Evolutionary conservation across 2,888 invertebrate genomes (phyloP).

Genomic region (Ctenicera cuprea): DNA sequence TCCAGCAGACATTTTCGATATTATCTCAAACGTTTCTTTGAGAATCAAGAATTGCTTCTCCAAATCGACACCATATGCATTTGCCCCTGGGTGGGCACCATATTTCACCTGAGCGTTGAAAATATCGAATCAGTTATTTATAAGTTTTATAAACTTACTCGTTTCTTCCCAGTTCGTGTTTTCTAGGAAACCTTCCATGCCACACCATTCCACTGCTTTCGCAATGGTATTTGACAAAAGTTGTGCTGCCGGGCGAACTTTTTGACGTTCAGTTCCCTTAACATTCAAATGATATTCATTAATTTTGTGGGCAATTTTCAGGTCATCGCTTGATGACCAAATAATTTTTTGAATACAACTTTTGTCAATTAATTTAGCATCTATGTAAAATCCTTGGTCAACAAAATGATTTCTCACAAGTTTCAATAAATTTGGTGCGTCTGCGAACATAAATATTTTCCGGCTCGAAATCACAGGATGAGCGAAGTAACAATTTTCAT

Average conservation of each 20-base stretch:
- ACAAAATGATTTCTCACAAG: constrained; percentile 56
- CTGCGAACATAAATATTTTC: constrained; percentile 48
- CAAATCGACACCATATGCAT: constrained; percentile 55
- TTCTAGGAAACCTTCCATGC: constrained; percentile 34
- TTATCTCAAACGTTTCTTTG: constrained; percentile 34
- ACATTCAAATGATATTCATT: constrained; percentile 42
- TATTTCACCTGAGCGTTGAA: constrained; percentile 21
- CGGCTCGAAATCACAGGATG: constrained; percentile 49
- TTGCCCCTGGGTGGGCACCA: constrained; percentile 38
- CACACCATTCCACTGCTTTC: constrained; percentile 44
- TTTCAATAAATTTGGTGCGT: too few relatives aligned
- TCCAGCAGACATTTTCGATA: constrained; percentile 49
- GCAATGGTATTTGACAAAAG: constrained; percentile 43
- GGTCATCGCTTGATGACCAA: constrained; percentile 31
- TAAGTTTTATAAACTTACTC: constrained; percentile 40
- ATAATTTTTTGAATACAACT: constrained; percentile 43
- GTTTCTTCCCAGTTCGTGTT: constrained; percentile 40
- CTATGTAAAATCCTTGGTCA: constrained; percentile 21
- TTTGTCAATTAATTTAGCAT: neutral
- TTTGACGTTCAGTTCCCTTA: constrained; percentile 28
- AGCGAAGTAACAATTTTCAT: constrained; percentile 50
- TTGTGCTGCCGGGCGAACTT: constrained; percentile 45
- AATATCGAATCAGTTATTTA: constrained; percentile 31
- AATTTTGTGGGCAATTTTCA: constrained; percentile 47
- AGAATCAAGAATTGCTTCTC: constrained; percentile 42